phyloP scores from a whole-genome alignment of 2,797 vertebrate genomes.

The Phrynocephalus forsythii region DNA sequence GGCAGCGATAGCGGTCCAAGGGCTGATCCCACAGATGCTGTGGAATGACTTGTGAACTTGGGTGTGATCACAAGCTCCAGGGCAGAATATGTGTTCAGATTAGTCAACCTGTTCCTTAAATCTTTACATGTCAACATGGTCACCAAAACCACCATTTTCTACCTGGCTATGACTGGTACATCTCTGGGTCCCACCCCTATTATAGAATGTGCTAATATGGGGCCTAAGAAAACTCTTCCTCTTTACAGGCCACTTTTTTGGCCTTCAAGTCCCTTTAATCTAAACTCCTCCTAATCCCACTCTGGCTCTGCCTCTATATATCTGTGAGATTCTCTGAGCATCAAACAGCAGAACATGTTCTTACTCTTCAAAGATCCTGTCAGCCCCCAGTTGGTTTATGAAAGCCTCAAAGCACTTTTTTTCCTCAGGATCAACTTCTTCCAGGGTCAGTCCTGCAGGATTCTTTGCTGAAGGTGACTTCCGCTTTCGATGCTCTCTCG shows the following conservation, averaged over 20 bases:
- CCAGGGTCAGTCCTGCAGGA: neutral
- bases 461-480: conserved; percentile 51
- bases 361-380: conserved; percentile 72
- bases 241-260: too few relatives aligned
- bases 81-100: too few relatives aligned
- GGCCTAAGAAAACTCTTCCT: neutral
- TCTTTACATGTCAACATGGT: neutral
- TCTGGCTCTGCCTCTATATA: conserved; percentile 1
- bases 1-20: too few relatives aligned
- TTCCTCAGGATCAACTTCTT: conserved; percentile 64
- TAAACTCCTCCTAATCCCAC: neutral
- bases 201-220: neutral
- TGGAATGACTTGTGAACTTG: neutral
- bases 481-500: conserved; percentile 47
- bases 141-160: neutral
- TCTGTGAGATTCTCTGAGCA: neutral
- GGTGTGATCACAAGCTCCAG: neutral
- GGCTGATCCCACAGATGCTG: too few relatives aligned
- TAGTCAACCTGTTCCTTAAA: neutral
- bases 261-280: neutral
- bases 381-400: conserved; percentile 73
- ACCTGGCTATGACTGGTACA: neutral
- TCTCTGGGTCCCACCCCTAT: neutral
- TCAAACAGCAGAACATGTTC: conserved; percentile 16
- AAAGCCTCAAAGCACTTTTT: conserved; percentile 71